These are phyloP conservation scores for Hyppa rectilinea DNA, from an alignment of 2,888 invertebrate genomes.

Conservation along the genomic window DNA sequence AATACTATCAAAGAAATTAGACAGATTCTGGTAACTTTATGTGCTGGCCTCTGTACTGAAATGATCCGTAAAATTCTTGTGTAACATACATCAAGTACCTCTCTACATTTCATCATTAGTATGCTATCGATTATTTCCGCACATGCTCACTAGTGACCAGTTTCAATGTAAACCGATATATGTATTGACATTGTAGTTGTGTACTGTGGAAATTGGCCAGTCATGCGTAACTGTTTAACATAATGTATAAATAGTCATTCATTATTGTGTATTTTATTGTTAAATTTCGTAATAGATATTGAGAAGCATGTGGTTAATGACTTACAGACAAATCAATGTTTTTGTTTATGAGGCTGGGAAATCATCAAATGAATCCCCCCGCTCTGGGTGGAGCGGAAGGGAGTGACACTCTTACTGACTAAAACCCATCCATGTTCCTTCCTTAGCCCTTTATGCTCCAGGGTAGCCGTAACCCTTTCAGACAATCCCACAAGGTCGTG, in stretches of 20 bases:
- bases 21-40: too few species aligned
- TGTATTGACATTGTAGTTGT: constrained; percentile 11
- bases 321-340: too few species aligned
- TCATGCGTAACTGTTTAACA: constrained; percentile 19
- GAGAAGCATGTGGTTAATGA: neutral
- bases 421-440: too few species aligned
- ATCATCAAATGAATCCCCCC: too few species aligned
- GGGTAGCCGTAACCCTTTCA: too few species aligned
- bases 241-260: constrained; percentile 1
- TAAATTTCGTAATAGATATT: constrained; percentile 5
- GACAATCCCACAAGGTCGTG: too few species aligned
- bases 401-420: too few species aligned
- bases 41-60: too few species aligned
- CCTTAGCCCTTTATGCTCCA: too few species aligned
- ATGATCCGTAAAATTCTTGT: constrained; percentile 11
- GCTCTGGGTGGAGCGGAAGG: too few species aligned
- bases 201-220: constrained; percentile 19
- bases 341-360: too few species aligned
- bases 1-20: too few species aligned
- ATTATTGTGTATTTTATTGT: neutral
- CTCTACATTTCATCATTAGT: constrained; percentile 17
- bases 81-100: neutral
- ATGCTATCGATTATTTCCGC: constrained; percentile 19
- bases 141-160: neutral
- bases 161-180: constrained; percentile 32